Percentiles rank a stretch among this genome's conserved stretches.
phyloP scores from a whole-genome alignment of 1,140 invertebrate species.

The Procambarus virginalis region DNA sequence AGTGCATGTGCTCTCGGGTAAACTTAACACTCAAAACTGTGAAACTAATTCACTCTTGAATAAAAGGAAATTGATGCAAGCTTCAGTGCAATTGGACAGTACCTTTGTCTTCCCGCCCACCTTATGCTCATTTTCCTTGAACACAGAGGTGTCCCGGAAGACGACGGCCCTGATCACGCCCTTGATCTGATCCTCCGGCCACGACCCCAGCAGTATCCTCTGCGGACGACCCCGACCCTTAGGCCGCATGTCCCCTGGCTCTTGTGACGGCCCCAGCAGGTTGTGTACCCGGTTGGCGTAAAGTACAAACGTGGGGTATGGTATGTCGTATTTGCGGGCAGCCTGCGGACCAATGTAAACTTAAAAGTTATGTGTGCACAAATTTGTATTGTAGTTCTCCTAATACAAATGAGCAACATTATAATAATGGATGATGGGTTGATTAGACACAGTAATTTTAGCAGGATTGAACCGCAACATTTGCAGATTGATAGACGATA shows the following conservation, averaged over 20 bases:
- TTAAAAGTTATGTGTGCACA: not conserved
- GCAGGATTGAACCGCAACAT: too few species aligned
- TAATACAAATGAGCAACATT: too few species aligned
- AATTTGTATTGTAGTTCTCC: too few species aligned
- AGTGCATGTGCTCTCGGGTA: not conserved
- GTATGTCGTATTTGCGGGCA: slow-evolving; percentile 93
- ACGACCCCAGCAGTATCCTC: slow-evolving; percentile 89
- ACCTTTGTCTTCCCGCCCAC: slow-evolving; percentile 56
- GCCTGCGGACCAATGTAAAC: slow-evolving; percentile 81
- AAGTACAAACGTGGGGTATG: slow-evolving; percentile 94
- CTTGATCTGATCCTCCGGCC: slow-evolving; percentile 93
- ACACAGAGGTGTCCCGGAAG: slow-evolving; percentile 83
- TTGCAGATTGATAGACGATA: too few species aligned
- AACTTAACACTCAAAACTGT: not conserved
- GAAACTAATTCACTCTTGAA: not conserved
- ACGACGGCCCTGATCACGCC: slow-evolving; percentile 93
- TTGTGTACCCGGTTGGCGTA: slow-evolving; percentile 95
- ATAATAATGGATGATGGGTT: too few species aligned
- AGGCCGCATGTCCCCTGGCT: slow-evolving; percentile 85
- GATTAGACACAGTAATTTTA: too few species aligned
- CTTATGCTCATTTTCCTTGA: slow-evolving; percentile 69
- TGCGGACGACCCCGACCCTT: slow-evolving; percentile 92
- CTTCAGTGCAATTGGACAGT: not conserved
- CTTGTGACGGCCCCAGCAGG: slow-evolving; percentile 87
- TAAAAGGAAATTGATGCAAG: not conserved